Conservation (phyloP, 2,888 invertebrate species). For the Selenia dentaria region DNA sequence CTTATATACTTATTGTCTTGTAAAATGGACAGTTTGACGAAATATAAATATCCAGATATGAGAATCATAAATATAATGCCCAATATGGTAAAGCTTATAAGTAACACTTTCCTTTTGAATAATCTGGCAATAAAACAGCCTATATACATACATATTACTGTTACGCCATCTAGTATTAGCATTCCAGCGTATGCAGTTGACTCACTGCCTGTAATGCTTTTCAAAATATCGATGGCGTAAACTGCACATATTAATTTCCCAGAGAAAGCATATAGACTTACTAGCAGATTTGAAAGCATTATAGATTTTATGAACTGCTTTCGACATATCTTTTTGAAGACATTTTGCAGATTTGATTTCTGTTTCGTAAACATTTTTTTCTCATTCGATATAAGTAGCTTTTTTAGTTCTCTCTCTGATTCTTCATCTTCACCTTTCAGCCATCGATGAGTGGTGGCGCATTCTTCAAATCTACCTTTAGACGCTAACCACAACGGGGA, state of each 20-base stretch:
- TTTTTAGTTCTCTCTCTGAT: conserved; percentile 32
- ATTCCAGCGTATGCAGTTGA: conserved; percentile 46
- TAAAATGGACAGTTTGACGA: conserved; percentile 32
- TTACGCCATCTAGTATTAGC: conserved; percentile 52
- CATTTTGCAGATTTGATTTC: background rate
- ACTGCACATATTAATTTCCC: conserved; percentile 50
- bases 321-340: background rate
- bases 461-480: no score
- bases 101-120: conserved; percentile 39
- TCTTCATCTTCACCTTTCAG: conserved; percentile 42
- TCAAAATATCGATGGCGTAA: conserved; percentile 52
- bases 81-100: conserved; percentile 35
- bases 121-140: conserved; percentile 37
- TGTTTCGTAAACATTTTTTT: conserved; percentile 5
- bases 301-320: conserved; percentile 43
- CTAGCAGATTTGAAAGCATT: conserved; percentile 29
- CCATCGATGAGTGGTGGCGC: conserved; percentile 40
- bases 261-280: conserved; percentile 34
- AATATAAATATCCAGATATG: conserved; percentile 42
- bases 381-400: conserved; percentile 35
- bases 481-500: conserved; percentile 52
- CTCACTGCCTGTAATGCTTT: conserved; percentile 44
- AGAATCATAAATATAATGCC: conserved; percentile 38
- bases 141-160: conserved; percentile 46
- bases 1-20: no score